A percentile compares a stretch with the other conserved stretches of the same genome.
phyloP scores from a whole-genome alignment of 1,140 invertebrate genomes.

The Leptopilina clavipes region DNA sequence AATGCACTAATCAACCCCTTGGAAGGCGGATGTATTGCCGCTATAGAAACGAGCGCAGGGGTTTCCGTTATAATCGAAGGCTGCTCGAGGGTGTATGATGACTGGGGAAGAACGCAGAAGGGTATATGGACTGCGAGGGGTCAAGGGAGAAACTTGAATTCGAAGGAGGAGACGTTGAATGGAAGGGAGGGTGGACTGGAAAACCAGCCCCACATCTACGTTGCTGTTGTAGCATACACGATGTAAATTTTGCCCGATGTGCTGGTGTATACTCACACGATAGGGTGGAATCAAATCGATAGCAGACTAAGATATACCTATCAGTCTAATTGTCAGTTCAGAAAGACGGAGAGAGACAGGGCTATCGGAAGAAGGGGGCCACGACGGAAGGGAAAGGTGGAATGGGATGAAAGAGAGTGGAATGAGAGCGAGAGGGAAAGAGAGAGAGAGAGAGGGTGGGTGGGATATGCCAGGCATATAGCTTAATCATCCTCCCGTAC shows the following conservation, averaged over 20 bases:
- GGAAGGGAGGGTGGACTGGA: constrained; percentile 56
- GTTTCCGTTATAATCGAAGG: constrained; percentile 71
- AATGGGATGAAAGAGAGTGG: constrained; percentile 43
- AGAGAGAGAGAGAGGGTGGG: constrained; percentile 56
- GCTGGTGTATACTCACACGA: constrained; percentile 68
- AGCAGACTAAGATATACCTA: constrained; percentile 75
- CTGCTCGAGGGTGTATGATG: constrained; percentile 58
- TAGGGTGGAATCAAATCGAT: constrained; percentile 75
- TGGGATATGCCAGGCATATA: constrained; percentile 72
- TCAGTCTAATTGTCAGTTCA: constrained; percentile 75
- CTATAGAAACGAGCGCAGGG: constrained; percentile 56
- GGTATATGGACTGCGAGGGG: constrained; percentile 15
- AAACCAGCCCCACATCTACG: constrained; percentile 63
- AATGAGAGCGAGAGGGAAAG: constrained; percentile 34
- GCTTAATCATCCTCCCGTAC: constrained; percentile 74
- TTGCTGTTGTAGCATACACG: constrained; percentile 69
- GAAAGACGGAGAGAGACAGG: constrained; percentile 69
- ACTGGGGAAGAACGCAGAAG: constrained; percentile 40
- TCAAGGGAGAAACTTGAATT: constrained; percentile 38
- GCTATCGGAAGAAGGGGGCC: constrained; percentile 58
- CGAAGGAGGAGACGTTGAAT: constrained; percentile 58
- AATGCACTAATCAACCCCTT: constrained; percentile 70
- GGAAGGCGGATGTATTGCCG: constrained; percentile 67
- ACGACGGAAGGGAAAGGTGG: constrained; percentile 62
- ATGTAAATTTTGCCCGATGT: constrained; percentile 72